These are phyloP conservation scores for Lacanobia oleracea DNA, from an alignment of 2,888 invertebrate species.

Conservation along the genomic window DNA sequence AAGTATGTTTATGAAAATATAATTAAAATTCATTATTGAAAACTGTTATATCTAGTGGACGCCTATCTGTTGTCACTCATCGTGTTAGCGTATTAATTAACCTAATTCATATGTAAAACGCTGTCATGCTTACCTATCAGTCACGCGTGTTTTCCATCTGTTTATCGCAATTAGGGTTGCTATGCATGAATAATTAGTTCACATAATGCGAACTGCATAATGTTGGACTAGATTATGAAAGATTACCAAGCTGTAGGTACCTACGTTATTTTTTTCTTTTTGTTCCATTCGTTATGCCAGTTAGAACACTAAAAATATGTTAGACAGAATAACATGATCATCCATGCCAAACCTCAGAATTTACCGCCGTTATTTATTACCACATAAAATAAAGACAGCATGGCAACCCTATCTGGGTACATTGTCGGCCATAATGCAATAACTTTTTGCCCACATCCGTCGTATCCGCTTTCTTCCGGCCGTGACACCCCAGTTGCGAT, in stretches of 20 bases:
- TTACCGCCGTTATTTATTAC: conserved; percentile 27
- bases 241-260: not conserved
- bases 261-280: not conserved
- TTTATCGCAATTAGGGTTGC: conserved; percentile 48
- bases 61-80: conserved; percentile 41
- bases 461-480: conserved; percentile 81
- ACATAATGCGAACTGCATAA: conserved; percentile 18
- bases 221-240: conserved; percentile 37
- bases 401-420: conserved; percentile 49
- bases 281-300: no score
- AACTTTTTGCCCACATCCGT: conserved; percentile 73
- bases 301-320: not conserved
- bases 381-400: conserved; percentile 36
- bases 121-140: conserved; percentile 55
- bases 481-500: conserved; percentile 87
- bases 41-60: conserved; percentile 3
- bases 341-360: conserved; percentile 15
- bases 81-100: conserved; percentile 58
- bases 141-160: conserved; percentile 54
- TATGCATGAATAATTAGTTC: conserved; percentile 46
- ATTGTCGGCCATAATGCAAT: conserved; percentile 57
- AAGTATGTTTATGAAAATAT: not conserved
- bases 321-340: conserved; percentile 9
- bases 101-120: conserved; percentile 63
- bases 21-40: not conserved